A percentile compares a stretch with the other conserved stretches of the same genome.
Conservation (phyloP, 2,888 invertebrate genomes). For the Drepana falcataria region DNA sequence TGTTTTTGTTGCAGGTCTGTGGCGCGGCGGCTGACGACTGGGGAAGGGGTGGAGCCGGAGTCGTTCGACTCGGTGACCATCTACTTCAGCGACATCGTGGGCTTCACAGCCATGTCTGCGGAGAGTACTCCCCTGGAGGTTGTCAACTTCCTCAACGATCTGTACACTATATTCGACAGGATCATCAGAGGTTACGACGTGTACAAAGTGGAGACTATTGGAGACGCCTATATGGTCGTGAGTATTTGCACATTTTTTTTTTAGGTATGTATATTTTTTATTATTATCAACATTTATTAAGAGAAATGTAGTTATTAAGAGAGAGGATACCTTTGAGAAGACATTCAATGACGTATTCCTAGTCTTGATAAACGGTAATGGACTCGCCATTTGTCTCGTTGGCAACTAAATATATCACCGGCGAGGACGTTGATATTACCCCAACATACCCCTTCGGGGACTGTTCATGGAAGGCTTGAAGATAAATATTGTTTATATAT, state of each 20-base stretch:
- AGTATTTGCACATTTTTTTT: constrained; percentile 27
- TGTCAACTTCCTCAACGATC: constrained; percentile 97
- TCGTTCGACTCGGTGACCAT: constrained; percentile 96
- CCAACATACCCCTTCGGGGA: too few relatives aligned
- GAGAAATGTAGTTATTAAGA: neutral
- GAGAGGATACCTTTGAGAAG: too few relatives aligned
- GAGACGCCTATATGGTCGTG: constrained; percentile 86
- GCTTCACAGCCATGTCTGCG: constrained; percentile 96
- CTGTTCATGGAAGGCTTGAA: too few relatives aligned
- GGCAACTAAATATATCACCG: too few relatives aligned
- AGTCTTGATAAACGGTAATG: too few relatives aligned
- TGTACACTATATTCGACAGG: constrained; percentile 97
- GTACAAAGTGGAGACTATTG: constrained; percentile 98
- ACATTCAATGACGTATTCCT: too few relatives aligned
- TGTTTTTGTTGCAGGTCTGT: constrained; percentile 83
- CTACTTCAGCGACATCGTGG: constrained; percentile 98
- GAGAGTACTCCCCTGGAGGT: constrained; percentile 96
- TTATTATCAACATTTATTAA: too few relatives aligned
- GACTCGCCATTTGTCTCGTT: too few relatives aligned
- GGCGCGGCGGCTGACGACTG: constrained; percentile 90
- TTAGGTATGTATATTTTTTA: too few relatives aligned
- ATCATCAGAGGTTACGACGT: constrained; percentile 98
- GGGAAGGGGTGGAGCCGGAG: constrained; percentile 94
- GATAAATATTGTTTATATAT: too few relatives aligned
- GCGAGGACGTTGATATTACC: too few relatives aligned